Evolutionary conservation across 1,140 invertebrate species (phyloP).

Genomic region (Caenorhabditis latens): DNA sequence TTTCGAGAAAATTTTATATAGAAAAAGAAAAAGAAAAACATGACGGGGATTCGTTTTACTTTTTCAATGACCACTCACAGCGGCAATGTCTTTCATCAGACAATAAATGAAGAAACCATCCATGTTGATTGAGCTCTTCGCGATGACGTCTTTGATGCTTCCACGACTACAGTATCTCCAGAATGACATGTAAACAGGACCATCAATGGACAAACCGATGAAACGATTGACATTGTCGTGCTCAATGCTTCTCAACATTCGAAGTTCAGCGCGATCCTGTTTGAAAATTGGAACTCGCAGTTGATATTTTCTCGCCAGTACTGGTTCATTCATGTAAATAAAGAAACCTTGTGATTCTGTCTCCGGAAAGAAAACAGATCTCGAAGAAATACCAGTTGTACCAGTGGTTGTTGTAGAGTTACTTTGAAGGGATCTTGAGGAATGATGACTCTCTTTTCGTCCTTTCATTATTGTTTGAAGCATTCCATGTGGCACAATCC

Average conservation of each 20-base stretch:
- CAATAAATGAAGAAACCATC: slow-evolving; percentile 68
- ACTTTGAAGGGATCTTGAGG: slow-evolving; percentile 51
- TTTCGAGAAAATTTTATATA: slow-evolving; percentile 11
- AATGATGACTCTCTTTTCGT: slow-evolving; percentile 33
- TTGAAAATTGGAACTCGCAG: slow-evolving; percentile 16
- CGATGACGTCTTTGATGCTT: slow-evolving; percentile 64
- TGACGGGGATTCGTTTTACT: slow-evolving; percentile 5
- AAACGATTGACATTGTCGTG: slow-evolving; percentile 75
- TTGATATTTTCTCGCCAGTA: slow-evolving; percentile 67
- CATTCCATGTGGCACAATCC: slow-evolving; percentile 35
- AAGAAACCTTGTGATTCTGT: slow-evolving; percentile 73
- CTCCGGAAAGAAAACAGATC: slow-evolving; percentile 58
- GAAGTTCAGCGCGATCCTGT: slow-evolving; percentile 50
- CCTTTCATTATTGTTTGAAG: slow-evolving; percentile 51
- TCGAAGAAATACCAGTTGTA: slow-evolving; percentile 16
- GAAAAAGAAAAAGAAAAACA: neutral
- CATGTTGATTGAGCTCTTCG: slow-evolving; percentile 64
- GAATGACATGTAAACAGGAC: slow-evolving; percentile 67
- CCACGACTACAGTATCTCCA: slow-evolving; percentile 66
- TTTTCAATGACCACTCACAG: neutral
- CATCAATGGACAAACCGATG: slow-evolving; percentile 72
- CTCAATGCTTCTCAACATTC: slow-evolving; percentile 68
- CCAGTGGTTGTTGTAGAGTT: slow-evolving; percentile 25
- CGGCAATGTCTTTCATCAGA: slow-evolving; percentile 65
- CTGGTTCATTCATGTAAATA: slow-evolving; percentile 70